Evolutionary conservation across 2,113 vertebrate species (phyloP).

Genomic region (Lasiurus cinereus): DNA sequence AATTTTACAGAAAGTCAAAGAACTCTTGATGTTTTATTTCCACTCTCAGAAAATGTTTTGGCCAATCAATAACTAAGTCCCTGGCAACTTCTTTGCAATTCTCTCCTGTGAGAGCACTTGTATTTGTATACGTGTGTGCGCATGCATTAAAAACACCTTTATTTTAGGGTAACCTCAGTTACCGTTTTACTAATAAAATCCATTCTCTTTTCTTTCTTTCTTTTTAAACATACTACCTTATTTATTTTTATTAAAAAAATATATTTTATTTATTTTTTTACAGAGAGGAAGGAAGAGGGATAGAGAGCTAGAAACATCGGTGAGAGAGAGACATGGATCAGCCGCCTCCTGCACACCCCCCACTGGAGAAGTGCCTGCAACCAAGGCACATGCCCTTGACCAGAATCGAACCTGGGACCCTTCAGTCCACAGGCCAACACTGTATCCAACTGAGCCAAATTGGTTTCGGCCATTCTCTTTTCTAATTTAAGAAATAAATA

Average conservation of each 20-base stretch:
- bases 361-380: too few relatives aligned
- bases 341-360: too few relatives aligned
- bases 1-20: slow-evolving; percentile 1
- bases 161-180: not conserved
- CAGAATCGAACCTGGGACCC: too few relatives aligned
- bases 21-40: slow-evolving; percentile 7
- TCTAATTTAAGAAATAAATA: slow-evolving; percentile 39
- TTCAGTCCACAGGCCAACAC: too few relatives aligned
- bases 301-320: too few relatives aligned
- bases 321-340: too few relatives aligned
- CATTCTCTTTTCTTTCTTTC: not conserved
- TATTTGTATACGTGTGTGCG: not conserved
- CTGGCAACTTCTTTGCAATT: not conserved
- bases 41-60: slow-evolving; percentile 3
- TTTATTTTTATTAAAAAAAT: too few relatives aligned
- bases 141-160: not conserved
- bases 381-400: too few relatives aligned
- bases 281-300: too few relatives aligned
- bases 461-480: not conserved
- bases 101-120: not conserved
- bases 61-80: not conserved
- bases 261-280: too few relatives aligned
- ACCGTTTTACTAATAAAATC: slow-evolving; percentile 18
- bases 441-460: too few relatives aligned
- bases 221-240: too few relatives aligned